Evolutionary conservation across 2,113 vertebrate species (phyloP), one percentile per base, ranked within the genome.

Genomic region (Malurus elegans): DNA sequence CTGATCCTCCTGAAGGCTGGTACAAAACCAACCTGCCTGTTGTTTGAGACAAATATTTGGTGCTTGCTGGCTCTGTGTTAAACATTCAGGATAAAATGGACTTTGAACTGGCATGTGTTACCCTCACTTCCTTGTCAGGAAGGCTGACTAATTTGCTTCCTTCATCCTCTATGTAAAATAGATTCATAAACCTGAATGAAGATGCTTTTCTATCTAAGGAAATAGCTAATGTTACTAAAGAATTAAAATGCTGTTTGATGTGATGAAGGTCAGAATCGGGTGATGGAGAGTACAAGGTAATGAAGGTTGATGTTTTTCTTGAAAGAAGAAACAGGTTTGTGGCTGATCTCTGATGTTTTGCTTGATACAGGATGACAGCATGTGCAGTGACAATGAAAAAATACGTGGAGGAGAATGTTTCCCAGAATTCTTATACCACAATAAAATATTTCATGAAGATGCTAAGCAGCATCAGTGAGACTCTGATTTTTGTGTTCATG

Each of bases 381-480:
- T 99, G 99, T 44, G 98, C 99, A 3, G 98, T 99, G 94, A 99
- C 99, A 44, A 99, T 99, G 99, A 99, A 99, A 96, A 99, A 99
- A 93, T 99, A 99, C 0, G 98, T 99, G 58, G 99, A 99, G 86
- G 99, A 99, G 94, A 99, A 99, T 2, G 98, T 99, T 28, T 99
- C 99, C 32, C 99, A 99, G 97, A 99, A 98, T 42, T 99, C 99
- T 86, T 99, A 99, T 83, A 99, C 98, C 3, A 99, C 99, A 79
- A 99, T 99, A 96, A 99, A 99, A 78, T 99, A 99, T 15, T 99
- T 99, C 93, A 98, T 99, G 97, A 99, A 99, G 98, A 99, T 99
- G 99, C 58, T 99, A 9, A 98, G 99, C 98, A 98, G 98, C 5
- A 98, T 99, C 93, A 99, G 99, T 0, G 99, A 99, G 96, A 99